Base-by-base conservation (phyloP, 2,888 invertebrate genomes). In the Aporophyla nigra region DNA sequence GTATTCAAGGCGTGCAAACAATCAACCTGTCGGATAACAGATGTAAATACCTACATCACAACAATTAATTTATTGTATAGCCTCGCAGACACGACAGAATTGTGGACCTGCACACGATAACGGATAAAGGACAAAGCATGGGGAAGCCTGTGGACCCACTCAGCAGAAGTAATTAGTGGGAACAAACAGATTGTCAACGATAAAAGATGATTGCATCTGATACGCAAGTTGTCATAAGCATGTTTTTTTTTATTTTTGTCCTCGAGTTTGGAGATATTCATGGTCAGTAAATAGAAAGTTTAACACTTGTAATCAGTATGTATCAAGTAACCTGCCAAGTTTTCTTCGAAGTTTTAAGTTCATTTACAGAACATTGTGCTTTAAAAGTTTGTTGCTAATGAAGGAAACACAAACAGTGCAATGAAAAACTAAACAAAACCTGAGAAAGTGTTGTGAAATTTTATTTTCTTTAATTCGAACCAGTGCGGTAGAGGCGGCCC, bases 1-100 rank as follows among this genome's bases (percentile, higher is more conserved):
- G 81, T 90, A 90, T 88, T 86, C 86, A 89, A 88, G 78, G 71
- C 88, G 85, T 85, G 89, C 88, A 91, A 92, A 92, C 91, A 91
- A 90, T 88, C 89, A 88, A 85, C 88, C 88, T 87, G 85, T 86
- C 82, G 76, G 78, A 74, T 84, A 83, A 87, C 74, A 80, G 63
- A 85, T 87, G 78, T 82, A 83, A 80, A 78, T 81, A 81, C 62
- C 67, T 75, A 75, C 69, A 69, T 62, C 65, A 75, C 71, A 82
- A 72, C 84, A 68, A 75, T 71, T 81, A 63, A 81, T 82, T 61
- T 80, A 56, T 49, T 75, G 54, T 67, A 53, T 68, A 70, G 67
- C 68, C 67, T 68, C 56, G 59, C 62, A 54, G 65, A 65, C 21
- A 54, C 24, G n/a, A 33, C 43, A 59, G 49, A 56, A 40, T 79